Percentiles rank a stretch among this genome's conserved stretches.
Conservation (phyloP, 2,888 invertebrate genomes). For the Dichetophora obliterata region DNA sequence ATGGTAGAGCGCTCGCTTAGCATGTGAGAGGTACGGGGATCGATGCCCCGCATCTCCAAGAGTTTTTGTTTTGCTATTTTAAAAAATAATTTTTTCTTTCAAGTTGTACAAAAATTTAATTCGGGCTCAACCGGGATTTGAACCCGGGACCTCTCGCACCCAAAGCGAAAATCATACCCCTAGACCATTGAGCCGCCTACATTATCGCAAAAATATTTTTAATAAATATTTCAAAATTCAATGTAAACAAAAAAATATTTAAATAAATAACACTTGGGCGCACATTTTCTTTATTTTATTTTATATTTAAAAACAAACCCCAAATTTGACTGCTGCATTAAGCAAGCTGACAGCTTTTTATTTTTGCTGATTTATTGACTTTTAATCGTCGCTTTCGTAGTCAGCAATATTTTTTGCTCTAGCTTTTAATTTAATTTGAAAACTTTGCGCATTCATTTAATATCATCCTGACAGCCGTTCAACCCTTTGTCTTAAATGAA, state of each 20-base stretch:
- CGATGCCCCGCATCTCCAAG: slow-evolving; percentile 67
- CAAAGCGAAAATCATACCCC: slow-evolving; percentile 79
- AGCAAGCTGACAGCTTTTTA: neutral
- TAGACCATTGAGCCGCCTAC: slow-evolving; percentile 76
- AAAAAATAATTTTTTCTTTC: neutral
- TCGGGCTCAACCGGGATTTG: slow-evolving; percentile 77
- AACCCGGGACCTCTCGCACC: slow-evolving; percentile 79
- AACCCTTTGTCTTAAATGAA: neutral
- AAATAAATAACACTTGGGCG: too few species aligned
- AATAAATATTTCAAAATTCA: neutral
- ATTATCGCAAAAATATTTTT: neutral
- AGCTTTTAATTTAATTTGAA: slow-evolving; percentile 43
- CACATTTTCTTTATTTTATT: too few species aligned
- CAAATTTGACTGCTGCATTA: neutral
- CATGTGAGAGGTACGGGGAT: slow-evolving; percentile 69
- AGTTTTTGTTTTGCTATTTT: neutral
- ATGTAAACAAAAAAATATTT: neutral
- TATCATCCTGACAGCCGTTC: neutral
- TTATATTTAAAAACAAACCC: neutral
- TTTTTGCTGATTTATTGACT: slow-evolving; percentile 37
- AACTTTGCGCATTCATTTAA: slow-evolving; percentile 33
- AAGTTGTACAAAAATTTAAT: slow-evolving; percentile 34
- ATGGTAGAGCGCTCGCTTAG: slow-evolving; percentile 69
- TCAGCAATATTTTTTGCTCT: slow-evolving; percentile 11
- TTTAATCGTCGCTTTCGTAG: slow-evolving; percentile 34